Percentiles rank a stretch among this genome's conserved stretches.
Evolutionary conservation across 2,888 invertebrate species (phyloP).

Genomic region (Ditula angustiorana): DNA sequence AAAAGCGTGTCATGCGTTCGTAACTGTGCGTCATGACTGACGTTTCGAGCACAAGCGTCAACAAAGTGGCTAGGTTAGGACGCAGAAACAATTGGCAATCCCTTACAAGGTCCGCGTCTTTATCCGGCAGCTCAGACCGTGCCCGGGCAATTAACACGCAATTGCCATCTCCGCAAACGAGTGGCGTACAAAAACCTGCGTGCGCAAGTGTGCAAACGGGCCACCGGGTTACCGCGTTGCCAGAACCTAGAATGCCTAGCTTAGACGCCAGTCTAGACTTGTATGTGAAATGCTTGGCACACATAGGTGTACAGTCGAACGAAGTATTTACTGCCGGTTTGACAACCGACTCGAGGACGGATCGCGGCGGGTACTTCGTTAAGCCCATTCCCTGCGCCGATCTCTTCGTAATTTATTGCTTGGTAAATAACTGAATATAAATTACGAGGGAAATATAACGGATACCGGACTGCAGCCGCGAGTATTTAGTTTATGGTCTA

Average conservation of each 20-base stretch:
- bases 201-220: slow-evolving; percentile 72
- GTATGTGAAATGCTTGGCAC: slow-evolving; percentile 60
- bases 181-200: slow-evolving; percentile 52
- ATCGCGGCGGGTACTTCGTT: not conserved
- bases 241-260: slow-evolving; percentile 64
- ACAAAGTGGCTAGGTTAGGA: not conserved
- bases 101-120: not conserved
- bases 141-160: slow-evolving; percentile 42
- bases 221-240: slow-evolving; percentile 74
- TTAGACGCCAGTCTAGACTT: slow-evolving; percentile 52
- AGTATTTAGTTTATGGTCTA: not conserved
- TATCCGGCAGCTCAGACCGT: slow-evolving; percentile 14
- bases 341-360: slow-evolving; percentile 2
- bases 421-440: not conserved
- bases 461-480: not conserved
- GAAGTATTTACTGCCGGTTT: slow-evolving; percentile 7
- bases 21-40: slow-evolving; percentile 5
- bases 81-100: not conserved
- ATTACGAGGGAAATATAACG: not conserved
- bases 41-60: not conserved
- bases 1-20: slow-evolving; percentile 21
- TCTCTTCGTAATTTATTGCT: not conserved
- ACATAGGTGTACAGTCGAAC: slow-evolving; percentile 49
- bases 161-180: slow-evolving; percentile 54
- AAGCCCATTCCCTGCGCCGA: not conserved